A percentile compares a stretch with the other conserved stretches of the same genome.
Conservation (phyloP, 2,888 invertebrate species). For the Cerceris rybyensis region DNA sequence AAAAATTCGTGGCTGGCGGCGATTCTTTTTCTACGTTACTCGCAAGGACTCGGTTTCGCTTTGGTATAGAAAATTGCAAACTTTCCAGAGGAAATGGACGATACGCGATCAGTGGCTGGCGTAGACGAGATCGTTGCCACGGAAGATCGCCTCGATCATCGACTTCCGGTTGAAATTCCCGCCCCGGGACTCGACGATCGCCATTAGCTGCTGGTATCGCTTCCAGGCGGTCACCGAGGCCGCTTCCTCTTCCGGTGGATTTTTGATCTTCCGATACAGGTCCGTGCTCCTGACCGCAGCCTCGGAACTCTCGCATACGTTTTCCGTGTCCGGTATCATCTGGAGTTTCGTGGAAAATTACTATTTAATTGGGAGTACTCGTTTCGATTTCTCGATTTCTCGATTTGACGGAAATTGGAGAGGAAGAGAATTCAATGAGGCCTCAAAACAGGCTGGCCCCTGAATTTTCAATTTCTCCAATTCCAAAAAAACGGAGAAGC, state of each 20-base stretch:
- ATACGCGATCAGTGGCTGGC: slow-evolving; percentile 64
- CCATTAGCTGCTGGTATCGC: slow-evolving; percentile 75
- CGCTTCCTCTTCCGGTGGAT: slow-evolving; percentile 69
- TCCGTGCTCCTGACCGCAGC: slow-evolving; percentile 62
- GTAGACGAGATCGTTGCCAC: slow-evolving; percentile 77
- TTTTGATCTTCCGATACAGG: slow-evolving; percentile 61
- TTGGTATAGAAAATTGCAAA: slow-evolving; percentile 54
- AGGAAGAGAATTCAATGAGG: too few relatives aligned
- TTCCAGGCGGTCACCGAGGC: slow-evolving; percentile 77
- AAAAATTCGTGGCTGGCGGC: too few relatives aligned
- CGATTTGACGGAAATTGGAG: too few relatives aligned
- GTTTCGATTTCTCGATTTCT: not conserved
- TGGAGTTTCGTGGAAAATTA: slow-evolving; percentile 37
- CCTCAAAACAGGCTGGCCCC: too few relatives aligned
- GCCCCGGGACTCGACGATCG: slow-evolving; percentile 73
- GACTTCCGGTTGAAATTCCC: slow-evolving; percentile 73
- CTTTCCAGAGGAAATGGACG: not conserved
- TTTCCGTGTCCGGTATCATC: slow-evolving; percentile 77
- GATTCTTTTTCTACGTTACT: slow-evolving; percentile 27
- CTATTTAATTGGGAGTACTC: not conserved
- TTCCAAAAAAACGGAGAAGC: too few relatives aligned
- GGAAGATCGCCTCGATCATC: slow-evolving; percentile 78
- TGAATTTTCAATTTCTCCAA: too few relatives aligned
- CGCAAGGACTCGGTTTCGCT: slow-evolving; percentile 38
- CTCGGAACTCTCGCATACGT: slow-evolving; percentile 66